Percentiles rank a stretch among this genome's conserved stretches.
These are phyloP conservation scores for Anthophora plumipes DNA, from an alignment of 2,888 invertebrate genomes.

Conservation along the genomic window DNA sequence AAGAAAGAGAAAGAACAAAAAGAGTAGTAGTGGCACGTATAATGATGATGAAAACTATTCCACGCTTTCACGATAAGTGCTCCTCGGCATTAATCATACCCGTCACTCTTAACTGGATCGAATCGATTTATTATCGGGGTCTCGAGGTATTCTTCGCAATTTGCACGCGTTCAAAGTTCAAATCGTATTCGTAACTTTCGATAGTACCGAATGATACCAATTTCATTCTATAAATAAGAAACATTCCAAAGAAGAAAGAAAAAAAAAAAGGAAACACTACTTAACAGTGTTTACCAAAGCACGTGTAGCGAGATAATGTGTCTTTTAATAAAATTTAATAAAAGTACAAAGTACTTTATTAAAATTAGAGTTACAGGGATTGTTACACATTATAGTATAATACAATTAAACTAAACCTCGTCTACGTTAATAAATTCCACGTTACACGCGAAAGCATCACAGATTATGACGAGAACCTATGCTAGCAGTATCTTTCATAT, in stretches of 20 bases:
- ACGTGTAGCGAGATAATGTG: too few species aligned
- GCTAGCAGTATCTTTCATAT: too few species aligned
- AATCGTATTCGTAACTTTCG: neutral
- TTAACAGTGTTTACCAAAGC: too few species aligned
- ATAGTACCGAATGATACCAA: neutral
- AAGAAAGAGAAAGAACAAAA: neutral
- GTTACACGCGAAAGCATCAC: too few species aligned
- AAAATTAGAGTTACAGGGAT: too few species aligned
- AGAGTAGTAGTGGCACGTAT: neutral
- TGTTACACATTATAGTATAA: too few species aligned
- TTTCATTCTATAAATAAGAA: neutral
- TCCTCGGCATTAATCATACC: constrained; percentile 59
- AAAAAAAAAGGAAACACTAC: too few species aligned
- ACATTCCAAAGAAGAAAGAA: neutral
- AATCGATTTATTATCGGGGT: constrained; percentile 61
- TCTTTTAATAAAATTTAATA: too few species aligned
- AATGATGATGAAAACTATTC: constrained; percentile 54
- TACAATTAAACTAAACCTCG: too few species aligned
- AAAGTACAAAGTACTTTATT: too few species aligned
- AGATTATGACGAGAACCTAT: too few species aligned
- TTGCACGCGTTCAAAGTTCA: neutral
- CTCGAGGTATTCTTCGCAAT: constrained; percentile 19
- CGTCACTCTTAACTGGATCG: constrained; percentile 51
- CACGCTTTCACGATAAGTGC: constrained; percentile 64
- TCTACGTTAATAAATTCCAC: too few species aligned